Percentiles rank a stretch among this genome's conserved stretches.
These are phyloP conservation scores for Aramus guarauna DNA, from an alignment of 2,113 vertebrate species.

Conservation along the genomic window DNA sequence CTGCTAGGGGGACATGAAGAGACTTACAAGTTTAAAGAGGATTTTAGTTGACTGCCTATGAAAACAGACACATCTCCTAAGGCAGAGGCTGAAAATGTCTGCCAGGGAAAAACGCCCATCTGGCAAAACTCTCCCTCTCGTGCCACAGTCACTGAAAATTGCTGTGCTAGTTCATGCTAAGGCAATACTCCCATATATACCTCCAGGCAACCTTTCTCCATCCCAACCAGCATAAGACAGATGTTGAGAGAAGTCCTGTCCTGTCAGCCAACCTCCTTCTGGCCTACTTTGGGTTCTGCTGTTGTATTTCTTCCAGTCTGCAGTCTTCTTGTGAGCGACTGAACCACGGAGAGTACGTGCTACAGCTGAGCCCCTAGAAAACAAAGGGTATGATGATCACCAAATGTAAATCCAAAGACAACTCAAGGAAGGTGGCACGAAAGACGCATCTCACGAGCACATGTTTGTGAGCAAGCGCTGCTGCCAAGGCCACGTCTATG, in stretches of 20 bases:
- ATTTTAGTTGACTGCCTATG: slow-evolving; percentile 48
- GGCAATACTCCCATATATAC: not conserved
- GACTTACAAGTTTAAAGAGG: slow-evolving; percentile 37
- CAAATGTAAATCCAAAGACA: not conserved
- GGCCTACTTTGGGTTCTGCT: not conserved
- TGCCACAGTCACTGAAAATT: slow-evolving; percentile 28
- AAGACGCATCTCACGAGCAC: not conserved
- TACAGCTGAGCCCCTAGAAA: not conserved
- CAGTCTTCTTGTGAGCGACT: not conserved
- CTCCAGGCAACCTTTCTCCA: not conserved
- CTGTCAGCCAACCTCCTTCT: not conserved
- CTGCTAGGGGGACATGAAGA: not conserved
- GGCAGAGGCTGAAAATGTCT: slow-evolving; percentile 35
- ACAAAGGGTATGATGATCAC: not conserved
- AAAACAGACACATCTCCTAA: slow-evolving; percentile 32
- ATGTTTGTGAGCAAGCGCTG: not conserved
- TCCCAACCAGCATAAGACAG: not conserved
- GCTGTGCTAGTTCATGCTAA: slow-evolving; percentile 6
- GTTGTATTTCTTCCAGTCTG: not conserved
- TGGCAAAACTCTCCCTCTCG: slow-evolving; percentile 22
- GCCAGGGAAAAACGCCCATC: slow-evolving; percentile 13
- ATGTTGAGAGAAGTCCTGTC: slow-evolving; percentile 23
- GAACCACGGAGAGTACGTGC: not conserved
- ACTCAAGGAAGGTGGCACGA: not conserved
- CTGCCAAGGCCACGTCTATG: not conserved